Percentiles rank a stretch among this genome's conserved stretches.
phyloP scores from a whole-genome alignment of 2,113 vertebrate genomes.

The Chiloscyllium plagiosum region DNA sequence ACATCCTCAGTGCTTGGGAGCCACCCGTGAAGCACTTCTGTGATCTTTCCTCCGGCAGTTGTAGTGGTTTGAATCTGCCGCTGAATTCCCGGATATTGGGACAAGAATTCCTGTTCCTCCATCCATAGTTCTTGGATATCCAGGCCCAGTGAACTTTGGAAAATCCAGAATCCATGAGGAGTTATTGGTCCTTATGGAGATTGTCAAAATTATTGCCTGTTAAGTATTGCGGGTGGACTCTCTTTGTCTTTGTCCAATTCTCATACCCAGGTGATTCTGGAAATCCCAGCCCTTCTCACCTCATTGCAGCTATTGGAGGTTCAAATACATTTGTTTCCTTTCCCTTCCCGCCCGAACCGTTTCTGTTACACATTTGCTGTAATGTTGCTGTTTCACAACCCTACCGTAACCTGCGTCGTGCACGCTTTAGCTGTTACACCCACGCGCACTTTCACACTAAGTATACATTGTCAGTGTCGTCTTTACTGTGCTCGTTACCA shows the following conservation, averaged over 20 bases:
- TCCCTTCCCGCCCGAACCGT: neutral
- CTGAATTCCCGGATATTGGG: neutral
- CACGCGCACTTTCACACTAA: too few species aligned
- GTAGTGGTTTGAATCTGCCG: too few species aligned
- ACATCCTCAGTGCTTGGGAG: too few species aligned
- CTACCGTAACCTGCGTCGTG: neutral
- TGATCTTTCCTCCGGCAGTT: too few species aligned
- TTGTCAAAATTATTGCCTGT: neutral
- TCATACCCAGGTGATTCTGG: neutral
- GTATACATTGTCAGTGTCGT: neutral
- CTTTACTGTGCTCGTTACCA: neutral
- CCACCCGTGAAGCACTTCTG: too few species aligned
- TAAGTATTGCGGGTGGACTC: too few species aligned
- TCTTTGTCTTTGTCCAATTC: neutral
- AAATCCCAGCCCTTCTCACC: neutral
- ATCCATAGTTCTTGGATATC: neutral
- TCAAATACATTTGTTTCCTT: constrained; percentile 2
- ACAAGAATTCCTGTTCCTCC: neutral
- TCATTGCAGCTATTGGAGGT: neutral
- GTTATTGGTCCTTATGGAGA: neutral
- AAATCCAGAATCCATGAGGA: neutral
- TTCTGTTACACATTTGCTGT: constrained; percentile 1
- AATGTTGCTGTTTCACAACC: too few species aligned
- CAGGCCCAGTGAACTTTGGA: neutral
- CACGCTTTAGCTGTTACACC: neutral